These are phyloP conservation scores for Barbus barbus DNA, from an alignment of 2,113 vertebrate genomes.

Conservation along the genomic window DNA sequence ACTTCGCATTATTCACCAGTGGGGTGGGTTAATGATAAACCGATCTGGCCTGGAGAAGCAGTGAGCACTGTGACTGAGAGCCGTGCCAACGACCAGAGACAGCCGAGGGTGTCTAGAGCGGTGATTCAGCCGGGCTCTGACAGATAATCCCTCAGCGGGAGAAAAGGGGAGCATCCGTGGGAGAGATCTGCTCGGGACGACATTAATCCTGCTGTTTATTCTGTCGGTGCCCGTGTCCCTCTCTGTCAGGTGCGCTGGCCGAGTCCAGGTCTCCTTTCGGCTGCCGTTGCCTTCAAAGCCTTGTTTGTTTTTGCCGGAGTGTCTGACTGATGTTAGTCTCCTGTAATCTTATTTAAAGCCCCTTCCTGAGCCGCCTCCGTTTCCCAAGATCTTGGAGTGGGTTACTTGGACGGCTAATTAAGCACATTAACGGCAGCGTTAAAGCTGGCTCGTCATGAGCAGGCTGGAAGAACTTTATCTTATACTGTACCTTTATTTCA, in stretches of 20 bases:
- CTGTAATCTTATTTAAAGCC: conserved; percentile 71
- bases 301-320: conserved; percentile 69
- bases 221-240: conserved; percentile 50
- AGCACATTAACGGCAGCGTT: conserved; percentile 67
- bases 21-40: conserved; percentile 57
- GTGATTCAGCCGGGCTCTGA: conserved; percentile 49
- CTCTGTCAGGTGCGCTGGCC: conserved; percentile 34
- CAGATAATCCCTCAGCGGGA: conserved; percentile 60
- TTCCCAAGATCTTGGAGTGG: conserved; percentile 67
- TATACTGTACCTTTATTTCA: neutral
- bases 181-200: conserved; percentile 66
- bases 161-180: conserved; percentile 58
- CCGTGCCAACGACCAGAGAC: neutral
- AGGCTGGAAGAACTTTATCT: conserved; percentile 3
- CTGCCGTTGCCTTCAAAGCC: conserved; percentile 52
- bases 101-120: conserved; percentile 4
- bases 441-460: neutral
- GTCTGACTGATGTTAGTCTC: conserved; percentile 68
- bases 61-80: neutral
- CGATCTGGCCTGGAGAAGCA: conserved; percentile 41
- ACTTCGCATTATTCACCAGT: conserved; percentile 56
- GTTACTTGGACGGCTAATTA: conserved; percentile 75
- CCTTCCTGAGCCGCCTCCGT: conserved; percentile 59
- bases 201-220: conserved; percentile 72
- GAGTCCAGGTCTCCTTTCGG: conserved; percentile 49